Base-by-base conservation (phyloP, 2,113 vertebrate genomes). In the Dipodomys stephensi region DNA sequence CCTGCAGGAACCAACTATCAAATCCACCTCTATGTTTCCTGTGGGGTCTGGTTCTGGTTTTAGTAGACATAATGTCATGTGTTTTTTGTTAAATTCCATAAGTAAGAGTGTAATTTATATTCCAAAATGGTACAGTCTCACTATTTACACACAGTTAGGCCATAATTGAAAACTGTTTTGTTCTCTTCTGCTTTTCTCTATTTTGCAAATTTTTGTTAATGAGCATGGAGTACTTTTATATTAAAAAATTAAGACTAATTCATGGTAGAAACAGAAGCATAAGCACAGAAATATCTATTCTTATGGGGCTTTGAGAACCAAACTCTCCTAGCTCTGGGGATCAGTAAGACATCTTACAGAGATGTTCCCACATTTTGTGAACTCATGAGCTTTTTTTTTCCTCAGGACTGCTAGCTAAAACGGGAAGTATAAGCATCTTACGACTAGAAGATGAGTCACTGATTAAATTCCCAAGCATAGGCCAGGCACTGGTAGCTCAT, bases 21-120 rank as follows among this genome's bases (percentile, higher is more conserved):
- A 94, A 91, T n/a, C 87, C 81, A 94, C 81, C 77, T 64, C 57
- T 77, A 64, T 19, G 3, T 73, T 68, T 81, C 83, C 89, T 49
- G 20, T n/a, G 62, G 78, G 73, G 28, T 80, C 94, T 89, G 87
- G 83, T 90, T 95, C 91, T 46, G 65, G 91, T 85, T 77, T 95
- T 18, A 88, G 84, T 67, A 92, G 69, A 84, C 0, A 0, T 53
- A 81, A n/a, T 71, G n/a, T 73, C 30, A 32, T 95, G 91, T 96
- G 95, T 71, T 69, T 96, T 92, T 94, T 86, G 92, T 95, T 96
- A 94, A 92, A 81, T 73, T 89, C 83, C 68, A 19, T 82, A 87
- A 94, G 87, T 71, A 72, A 84, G 83, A 94, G 91, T 87, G 68
- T 83, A 82, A 95, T 65, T 94, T 93, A 95, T 87, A 78, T 60